A percentile compares a stretch with the other conserved stretches of the same genome.
These are phyloP conservation scores for Uria lomvia DNA, from an alignment of 2,113 vertebrate species.

Conservation along the genomic window DNA sequence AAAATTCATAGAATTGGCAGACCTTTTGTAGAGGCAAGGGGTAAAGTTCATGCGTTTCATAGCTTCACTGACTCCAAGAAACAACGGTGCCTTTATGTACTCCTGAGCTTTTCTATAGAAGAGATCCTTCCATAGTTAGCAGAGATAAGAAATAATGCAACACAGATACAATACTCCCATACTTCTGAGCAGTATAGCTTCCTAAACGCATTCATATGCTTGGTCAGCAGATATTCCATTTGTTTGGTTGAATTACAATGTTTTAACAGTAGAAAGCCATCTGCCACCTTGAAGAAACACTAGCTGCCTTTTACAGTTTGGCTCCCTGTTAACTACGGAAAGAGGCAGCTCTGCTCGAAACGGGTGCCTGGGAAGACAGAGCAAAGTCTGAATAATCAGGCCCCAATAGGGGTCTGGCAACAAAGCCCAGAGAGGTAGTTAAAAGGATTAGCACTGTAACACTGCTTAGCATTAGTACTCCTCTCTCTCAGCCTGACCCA, in stretches of 20 bases:
- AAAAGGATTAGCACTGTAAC: conserved; percentile 38
- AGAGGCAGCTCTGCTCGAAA: not conserved
- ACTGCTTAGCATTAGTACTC: not conserved
- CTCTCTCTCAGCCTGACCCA: not conserved
- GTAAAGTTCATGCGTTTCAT: conserved; percentile 59
- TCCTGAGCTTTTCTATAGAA: conserved; percentile 37
- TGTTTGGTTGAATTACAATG: not conserved
- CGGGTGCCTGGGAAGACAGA: not conserved
- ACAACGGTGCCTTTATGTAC: conserved; percentile 64
- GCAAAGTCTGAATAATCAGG: not conserved
- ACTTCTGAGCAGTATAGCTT: not conserved
- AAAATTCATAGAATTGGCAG: conserved; percentile 62
- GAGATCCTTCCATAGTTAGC: conserved; percentile 28
- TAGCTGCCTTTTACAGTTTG: not conserved
- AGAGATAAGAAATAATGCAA: conserved; percentile 52
- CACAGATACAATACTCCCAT: not conserved
- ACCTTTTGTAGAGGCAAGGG: conserved; percentile 54
- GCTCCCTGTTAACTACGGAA: not conserved
- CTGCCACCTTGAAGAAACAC: not conserved
- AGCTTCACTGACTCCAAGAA: conserved; percentile 56
- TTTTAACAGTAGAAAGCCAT: conserved; percentile 10
- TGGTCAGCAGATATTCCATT: not conserved
- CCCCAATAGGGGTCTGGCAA: not conserved
- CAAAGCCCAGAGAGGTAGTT: conserved; percentile 19
- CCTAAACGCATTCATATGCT: not conserved